A percentile compares a stretch with the other conserved stretches of the same genome.
Conservation (phyloP, 2,888 invertebrate species). For the Nebria brevicollis region DNA sequence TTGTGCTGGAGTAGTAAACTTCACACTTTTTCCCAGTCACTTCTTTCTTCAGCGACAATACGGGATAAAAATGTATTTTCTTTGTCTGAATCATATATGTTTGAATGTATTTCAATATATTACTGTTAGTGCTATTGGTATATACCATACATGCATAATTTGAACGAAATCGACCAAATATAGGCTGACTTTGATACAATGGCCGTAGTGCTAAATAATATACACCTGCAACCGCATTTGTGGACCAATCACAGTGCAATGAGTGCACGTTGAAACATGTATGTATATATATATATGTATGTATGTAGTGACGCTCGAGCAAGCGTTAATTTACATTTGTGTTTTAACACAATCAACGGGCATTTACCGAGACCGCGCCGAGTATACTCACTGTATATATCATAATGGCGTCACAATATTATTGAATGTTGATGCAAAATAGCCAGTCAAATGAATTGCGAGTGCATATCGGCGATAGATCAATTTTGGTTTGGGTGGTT, state of each 20-base stretch:
- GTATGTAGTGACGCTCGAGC: constrained; percentile 12
- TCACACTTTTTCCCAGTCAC: background rate
- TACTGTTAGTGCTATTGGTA: too few relatives aligned
- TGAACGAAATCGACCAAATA: too few relatives aligned
- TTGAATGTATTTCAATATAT: too few relatives aligned
- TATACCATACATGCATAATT: too few relatives aligned
- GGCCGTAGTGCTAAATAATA: background rate
- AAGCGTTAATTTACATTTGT: constrained; percentile 44
- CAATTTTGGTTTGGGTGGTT: background rate
- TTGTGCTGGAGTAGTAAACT: background rate
- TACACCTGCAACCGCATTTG: background rate
- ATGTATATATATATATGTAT: background rate
- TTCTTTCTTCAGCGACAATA: too few relatives aligned
- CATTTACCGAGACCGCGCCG: constrained; percentile 34
- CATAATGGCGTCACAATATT: constrained; percentile 41
- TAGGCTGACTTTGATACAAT: background rate
- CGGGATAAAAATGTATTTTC: too few relatives aligned
- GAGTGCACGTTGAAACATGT: background rate
- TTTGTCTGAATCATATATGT: too few relatives aligned
- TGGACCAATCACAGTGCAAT: background rate
- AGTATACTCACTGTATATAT: constrained; percentile 9
- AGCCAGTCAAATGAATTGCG: constrained; percentile 13
- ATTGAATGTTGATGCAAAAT: constrained; percentile 45
- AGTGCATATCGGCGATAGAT: background rate
- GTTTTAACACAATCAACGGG: constrained; percentile 41